phyloP scores from a whole-genome alignment of 1,140 invertebrate species.

The Drosophila repletoides region DNA sequence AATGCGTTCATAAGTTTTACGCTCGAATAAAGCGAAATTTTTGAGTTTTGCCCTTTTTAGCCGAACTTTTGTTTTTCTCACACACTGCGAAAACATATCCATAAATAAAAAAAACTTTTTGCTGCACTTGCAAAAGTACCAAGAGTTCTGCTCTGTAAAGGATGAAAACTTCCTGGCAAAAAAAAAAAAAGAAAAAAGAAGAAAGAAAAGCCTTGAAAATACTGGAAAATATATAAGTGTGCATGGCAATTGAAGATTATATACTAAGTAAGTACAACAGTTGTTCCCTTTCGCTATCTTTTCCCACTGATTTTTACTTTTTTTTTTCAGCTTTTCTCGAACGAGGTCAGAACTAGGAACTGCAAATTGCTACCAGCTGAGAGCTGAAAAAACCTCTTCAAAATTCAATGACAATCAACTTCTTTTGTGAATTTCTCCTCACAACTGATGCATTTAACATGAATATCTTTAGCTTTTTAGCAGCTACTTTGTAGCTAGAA shows the following conservation, averaged over 20 bases:
- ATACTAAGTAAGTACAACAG: slow-evolving; percentile 6
- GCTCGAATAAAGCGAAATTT: slow-evolving; percentile 20
- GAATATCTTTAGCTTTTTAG: neutral
- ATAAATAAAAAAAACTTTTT: slow-evolving; percentile 63
- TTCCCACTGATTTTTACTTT: slow-evolving; percentile 15
- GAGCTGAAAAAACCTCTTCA: slow-evolving; percentile 7
- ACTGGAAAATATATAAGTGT: slow-evolving; percentile 38
- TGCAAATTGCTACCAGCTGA: neutral
- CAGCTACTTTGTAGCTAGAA: neutral
- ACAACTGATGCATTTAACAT: slow-evolving; percentile 4
- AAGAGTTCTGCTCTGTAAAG: slow-evolving; percentile 17
- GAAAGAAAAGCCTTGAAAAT: too few species aligned
- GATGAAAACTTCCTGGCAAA: slow-evolving; percentile 29
- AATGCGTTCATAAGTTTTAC: slow-evolving; percentile 28
- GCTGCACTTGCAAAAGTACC: slow-evolving; percentile 13
- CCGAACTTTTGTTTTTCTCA: slow-evolving; percentile 63
- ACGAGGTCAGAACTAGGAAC: slow-evolving; percentile 4
- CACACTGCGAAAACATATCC: slow-evolving; percentile 55
- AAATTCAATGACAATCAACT: neutral
- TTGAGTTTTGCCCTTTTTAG: slow-evolving; percentile 31
- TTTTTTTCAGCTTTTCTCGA: neutral
- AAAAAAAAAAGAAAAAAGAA: too few species aligned
- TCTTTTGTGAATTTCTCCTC: neutral
- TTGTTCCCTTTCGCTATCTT: slow-evolving; percentile 1
- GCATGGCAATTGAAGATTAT: slow-evolving; percentile 37